Evolutionary conservation across 2,888 invertebrate species (phyloP).

Genomic region (Cheilosia scutellata): DNA sequence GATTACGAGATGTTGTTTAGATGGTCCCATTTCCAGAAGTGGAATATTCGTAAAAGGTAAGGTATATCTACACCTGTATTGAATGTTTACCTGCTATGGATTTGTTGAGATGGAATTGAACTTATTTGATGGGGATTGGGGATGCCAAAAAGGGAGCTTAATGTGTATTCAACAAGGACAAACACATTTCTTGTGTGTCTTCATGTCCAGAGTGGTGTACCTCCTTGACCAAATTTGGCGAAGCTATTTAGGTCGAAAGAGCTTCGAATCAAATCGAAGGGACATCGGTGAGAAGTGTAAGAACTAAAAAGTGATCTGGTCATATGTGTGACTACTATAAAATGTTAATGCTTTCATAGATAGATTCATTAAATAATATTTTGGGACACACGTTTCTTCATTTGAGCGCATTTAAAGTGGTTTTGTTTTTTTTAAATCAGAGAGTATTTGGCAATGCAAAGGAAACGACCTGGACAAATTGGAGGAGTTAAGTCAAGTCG

Average conservation of each 20-base stretch:
- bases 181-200: neutral
- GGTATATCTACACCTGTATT: constrained; percentile 6
- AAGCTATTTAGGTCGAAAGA: constrained; percentile 5
- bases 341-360: too few species aligned
- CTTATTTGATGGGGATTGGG: neutral
- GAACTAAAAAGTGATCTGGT: too few species aligned
- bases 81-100: constrained; percentile 42
- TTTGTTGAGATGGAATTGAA: constrained; percentile 25
- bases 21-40: constrained; percentile 47
- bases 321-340: too few species aligned
- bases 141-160: constrained; percentile 4
- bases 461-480: too few species aligned
- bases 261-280: neutral
- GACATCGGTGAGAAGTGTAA: too few species aligned
- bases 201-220: neutral
- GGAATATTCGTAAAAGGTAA: neutral
- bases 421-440: too few species aligned
- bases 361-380: too few species aligned
- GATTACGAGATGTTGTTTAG: constrained; percentile 59
- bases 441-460: too few species aligned
- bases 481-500: too few species aligned
- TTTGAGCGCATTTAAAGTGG: too few species aligned
- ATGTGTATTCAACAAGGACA: constrained; percentile 12
- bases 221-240: constrained; percentile 23
- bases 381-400: too few species aligned